phyloP scores from a whole-genome alignment of 2,113 vertebrate genomes.

The Todiramphus saurophagus region DNA sequence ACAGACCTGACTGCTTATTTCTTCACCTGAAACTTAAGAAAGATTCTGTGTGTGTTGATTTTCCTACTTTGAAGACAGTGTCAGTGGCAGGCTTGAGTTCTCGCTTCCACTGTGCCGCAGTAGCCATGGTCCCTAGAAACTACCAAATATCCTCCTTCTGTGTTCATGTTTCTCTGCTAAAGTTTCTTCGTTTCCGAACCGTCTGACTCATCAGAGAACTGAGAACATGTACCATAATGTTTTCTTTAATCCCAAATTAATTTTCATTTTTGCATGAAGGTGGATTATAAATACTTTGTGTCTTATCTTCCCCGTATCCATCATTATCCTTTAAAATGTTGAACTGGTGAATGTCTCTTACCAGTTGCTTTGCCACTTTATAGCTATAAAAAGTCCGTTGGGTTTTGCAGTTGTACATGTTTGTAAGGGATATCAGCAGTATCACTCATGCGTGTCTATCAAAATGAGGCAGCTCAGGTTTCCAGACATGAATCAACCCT shows the following conservation, averaged over 20 bases:
- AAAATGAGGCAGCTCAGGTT: slow-evolving; percentile 40
- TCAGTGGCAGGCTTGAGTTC: not conserved
- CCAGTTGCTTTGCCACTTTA: slow-evolving; percentile 40
- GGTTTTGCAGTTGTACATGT: slow-evolving; percentile 35
- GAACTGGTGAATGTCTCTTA: not conserved
- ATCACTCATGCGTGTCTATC: slow-evolving; percentile 19
- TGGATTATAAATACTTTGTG: not conserved
- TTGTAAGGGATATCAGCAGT: not conserved
- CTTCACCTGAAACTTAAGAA: not conserved
- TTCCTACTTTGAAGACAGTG: not conserved
- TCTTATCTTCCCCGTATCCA: not conserved
- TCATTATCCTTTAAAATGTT: slow-evolving; percentile 16
- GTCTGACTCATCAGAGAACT: not conserved
- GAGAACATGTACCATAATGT: not conserved
- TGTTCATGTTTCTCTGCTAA: not conserved
- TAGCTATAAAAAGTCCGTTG: slow-evolving; percentile 33
- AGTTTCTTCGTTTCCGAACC: slow-evolving; percentile 7
- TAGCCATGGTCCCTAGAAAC: not conserved
- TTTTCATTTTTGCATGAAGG: slow-evolving; percentile 4
- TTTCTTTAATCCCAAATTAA: not conserved
- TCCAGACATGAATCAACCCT: not conserved
- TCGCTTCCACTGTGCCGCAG: not conserved
- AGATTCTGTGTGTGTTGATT: not conserved
- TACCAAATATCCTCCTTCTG: not conserved
- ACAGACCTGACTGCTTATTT: not conserved